A percentile compares a stretch with the other conserved stretches of the same genome.
These are phyloP conservation scores for Drosophila demipolita DNA, from an alignment of 2,888 invertebrate genomes.

Conservation along the genomic window DNA sequence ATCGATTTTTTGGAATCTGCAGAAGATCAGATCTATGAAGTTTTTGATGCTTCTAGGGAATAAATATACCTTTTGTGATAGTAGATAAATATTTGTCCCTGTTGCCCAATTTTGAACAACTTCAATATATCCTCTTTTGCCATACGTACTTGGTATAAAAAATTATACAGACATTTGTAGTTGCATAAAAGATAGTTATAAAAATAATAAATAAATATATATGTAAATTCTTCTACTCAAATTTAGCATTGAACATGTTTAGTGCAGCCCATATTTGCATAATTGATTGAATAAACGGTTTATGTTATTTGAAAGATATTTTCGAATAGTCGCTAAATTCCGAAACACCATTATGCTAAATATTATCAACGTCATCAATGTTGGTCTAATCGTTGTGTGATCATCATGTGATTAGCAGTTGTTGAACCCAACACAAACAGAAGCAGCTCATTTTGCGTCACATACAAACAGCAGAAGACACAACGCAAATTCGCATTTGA, in stretches of 20 bases:
- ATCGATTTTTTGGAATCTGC: background rate
- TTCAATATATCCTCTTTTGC: background rate
- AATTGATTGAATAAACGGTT: background rate
- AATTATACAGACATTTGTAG: background rate
- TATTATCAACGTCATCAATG: background rate
- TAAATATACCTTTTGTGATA: background rate
- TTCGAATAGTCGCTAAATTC: background rate
- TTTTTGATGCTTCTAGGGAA: background rate
- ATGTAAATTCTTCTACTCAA: background rate
- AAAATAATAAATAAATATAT: background rate
- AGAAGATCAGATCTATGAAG: background rate
- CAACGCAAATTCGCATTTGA: constrained; percentile 47
- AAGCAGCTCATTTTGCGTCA: constrained; percentile 49
- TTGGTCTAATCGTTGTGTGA: constrained; percentile 17
- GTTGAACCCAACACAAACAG: constrained; percentile 65
- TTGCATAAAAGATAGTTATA: background rate
- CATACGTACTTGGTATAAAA: background rate
- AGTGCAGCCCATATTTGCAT: background rate
- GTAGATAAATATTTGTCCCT: background rate
- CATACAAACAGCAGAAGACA: background rate
- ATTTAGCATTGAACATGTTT: background rate
- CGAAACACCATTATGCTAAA: background rate
- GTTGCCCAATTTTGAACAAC: background rate
- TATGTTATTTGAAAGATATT: background rate
- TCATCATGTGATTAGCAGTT: constrained; percentile 74